A percentile compares a stretch with the other conserved stretches of the same genome.
phyloP scores from a whole-genome alignment of 2,888 invertebrate species.

The Campaea margaritaria region DNA sequence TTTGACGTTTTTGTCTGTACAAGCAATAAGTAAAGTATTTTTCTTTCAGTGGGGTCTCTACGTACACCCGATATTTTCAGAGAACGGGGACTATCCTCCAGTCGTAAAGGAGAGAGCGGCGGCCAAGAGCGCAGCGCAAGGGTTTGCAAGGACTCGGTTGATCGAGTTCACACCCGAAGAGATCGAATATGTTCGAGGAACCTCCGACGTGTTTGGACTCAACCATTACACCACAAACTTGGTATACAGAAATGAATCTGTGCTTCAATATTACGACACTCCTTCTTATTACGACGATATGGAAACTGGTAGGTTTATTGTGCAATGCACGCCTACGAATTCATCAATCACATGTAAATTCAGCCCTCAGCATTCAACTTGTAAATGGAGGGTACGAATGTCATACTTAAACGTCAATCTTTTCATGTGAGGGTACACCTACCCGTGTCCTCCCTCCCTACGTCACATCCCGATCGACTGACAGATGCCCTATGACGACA shows the following conservation, averaged over 20 bases:
- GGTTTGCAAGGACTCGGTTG: constrained; percentile 68
- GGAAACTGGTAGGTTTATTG: no score
- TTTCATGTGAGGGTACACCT: no score
- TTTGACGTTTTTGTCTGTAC: no score
- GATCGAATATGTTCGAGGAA: constrained; percentile 57
- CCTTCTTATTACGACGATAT: constrained; percentile 52
- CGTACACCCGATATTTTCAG: constrained; percentile 85
- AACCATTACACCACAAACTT: constrained; percentile 86
- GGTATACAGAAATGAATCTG: constrained; percentile 55
- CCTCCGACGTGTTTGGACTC: constrained; percentile 72
- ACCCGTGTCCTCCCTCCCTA: no score
- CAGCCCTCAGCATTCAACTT: no score
- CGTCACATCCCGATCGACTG: no score
- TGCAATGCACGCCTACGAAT: no score
- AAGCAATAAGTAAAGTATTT: constrained; percentile 11
- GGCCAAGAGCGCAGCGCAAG: constrained; percentile 79
- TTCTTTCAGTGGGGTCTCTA: constrained; percentile 80
- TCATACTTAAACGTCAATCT: no score
- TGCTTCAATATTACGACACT: constrained; percentile 35
- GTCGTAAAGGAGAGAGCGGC: constrained; percentile 83
- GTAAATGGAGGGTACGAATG: no score
- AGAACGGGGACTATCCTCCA: constrained; percentile 85
- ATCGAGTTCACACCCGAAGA: constrained; percentile 72
- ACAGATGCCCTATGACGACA: no score
- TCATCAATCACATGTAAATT: no score